phyloP scores from a whole-genome alignment of 2,113 vertebrate species.

The Anhinga rufa region DNA sequence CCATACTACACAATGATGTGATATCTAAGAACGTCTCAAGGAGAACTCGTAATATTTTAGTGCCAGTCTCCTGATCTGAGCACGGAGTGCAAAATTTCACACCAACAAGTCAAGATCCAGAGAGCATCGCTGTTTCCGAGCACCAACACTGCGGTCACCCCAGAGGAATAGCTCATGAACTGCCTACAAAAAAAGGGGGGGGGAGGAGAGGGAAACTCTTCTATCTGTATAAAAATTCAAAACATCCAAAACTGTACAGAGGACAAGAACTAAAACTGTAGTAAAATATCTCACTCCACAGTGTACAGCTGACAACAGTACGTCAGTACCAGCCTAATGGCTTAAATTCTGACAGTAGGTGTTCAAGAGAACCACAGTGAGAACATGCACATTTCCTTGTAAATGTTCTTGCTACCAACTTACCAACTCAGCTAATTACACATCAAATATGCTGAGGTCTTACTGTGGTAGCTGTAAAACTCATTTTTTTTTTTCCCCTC shows the following conservation, averaged over 20 bases:
- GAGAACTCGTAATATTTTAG: neutral
- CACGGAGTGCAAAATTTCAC: neutral
- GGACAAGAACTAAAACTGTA: neutral
- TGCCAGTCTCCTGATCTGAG: neutral
- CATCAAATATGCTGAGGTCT: neutral
- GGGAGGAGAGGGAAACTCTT: neutral
- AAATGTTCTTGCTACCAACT: neutral
- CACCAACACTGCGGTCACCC: neutral
- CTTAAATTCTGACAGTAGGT: neutral
- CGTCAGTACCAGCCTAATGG: neutral
- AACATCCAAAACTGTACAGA: neutral
- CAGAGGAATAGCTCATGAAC: neutral
- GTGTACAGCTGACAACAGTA: rapidly evolving
- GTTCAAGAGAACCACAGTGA: rapidly evolving
- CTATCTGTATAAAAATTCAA: neutral
- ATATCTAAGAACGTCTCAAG: neutral
- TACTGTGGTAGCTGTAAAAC: neutral
- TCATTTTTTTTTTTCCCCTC: rapidly evolving
- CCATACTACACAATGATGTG: rapidly evolving
- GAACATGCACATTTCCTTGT: neutral
- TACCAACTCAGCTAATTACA: neutral
- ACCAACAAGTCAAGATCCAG: neutral
- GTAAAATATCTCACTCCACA: neutral
- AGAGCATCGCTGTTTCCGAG: neutral
- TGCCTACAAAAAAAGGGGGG: too few species aligned